Evolutionary conservation across 2,888 invertebrate genomes (phyloP).

Genomic region (Ornithoptera priamus): DNA sequence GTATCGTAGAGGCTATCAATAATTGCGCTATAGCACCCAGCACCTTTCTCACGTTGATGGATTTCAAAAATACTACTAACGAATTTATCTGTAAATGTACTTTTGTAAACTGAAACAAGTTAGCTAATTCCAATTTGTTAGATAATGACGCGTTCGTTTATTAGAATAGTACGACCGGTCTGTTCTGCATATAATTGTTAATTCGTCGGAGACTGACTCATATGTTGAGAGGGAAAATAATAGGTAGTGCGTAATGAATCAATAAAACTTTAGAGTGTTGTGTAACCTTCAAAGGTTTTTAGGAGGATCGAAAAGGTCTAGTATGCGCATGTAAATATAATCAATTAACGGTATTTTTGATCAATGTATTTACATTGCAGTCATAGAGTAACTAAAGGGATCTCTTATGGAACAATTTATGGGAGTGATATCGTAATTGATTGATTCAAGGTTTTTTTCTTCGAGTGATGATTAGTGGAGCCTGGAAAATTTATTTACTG

Average conservation of each 20-base stretch:
- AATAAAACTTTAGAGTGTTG: background rate
- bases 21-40: too few species aligned
- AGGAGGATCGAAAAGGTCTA: background rate
- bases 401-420: too few species aligned
- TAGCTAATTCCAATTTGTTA: background rate
- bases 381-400: too few species aligned
- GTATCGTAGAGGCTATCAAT: background rate
- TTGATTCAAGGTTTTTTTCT: too few species aligned
- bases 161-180: background rate
- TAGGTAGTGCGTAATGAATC: background rate
- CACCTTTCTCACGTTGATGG: too few species aligned
- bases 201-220: background rate
- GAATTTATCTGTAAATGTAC: too few species aligned
- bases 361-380: too few species aligned
- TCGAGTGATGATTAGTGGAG: too few species aligned
- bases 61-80: too few species aligned
- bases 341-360: background rate
- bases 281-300: background rate
- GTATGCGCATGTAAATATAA: background rate
- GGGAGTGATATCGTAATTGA: too few species aligned
- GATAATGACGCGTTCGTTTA: background rate
- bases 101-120: background rate
- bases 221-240: background rate
- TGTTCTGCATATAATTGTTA: background rate
- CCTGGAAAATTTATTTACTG: too few species aligned